Base-by-base conservation (phyloP, 2,888 invertebrate genomes). In the Drosophila cyrtoloma region DNA sequence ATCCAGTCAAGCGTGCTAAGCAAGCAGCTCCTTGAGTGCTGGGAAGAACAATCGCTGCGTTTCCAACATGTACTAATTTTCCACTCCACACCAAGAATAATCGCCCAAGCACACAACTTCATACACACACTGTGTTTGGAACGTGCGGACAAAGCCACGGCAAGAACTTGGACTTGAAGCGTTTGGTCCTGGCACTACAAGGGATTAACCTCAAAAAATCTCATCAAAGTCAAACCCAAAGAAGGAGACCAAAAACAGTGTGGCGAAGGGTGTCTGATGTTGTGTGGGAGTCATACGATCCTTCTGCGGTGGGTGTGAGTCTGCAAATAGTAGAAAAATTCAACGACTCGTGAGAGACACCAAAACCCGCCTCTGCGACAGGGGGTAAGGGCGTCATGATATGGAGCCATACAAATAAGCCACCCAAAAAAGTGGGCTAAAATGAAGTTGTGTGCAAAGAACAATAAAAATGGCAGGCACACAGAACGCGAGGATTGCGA, bases 151-250 rank as follows among this genome's bases (percentile, higher is more conserved):
- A 90, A 90, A 89, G 89, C 75, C 77, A 79, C 71, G 83, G 56
- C 81, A 81, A 89, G 86, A 75, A 83, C 89, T 86, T 86, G 91
- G 89, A 77, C 91, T 86, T 86, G 91, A 84, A 87, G 89, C 86
- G 65, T 74, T 89, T 84, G 86, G 77, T 84, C 75, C 89, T 82
- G 75, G 86, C 91, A 91, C 91, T 88, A 88, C 88, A 88, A 88
- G 89, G 91, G 89, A 89, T 89, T 89, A 89, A 91, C 89, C 89
- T 91, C 89, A 89, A 89, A 90, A 88, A 89, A 89, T 89, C 89
- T 89, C 89, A 89, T 89, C 91, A 89, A 89, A 89, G 89, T 89
- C 91, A 91, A 89, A 86, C 86, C 74, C 84, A 76, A 89, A 88
- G 76, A 71, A 76, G 73, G 58, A 76, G 67, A 53, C 70, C 70